Conservation (phyloP, 2,888 invertebrate genomes). For the Drosophila bunnanda region DNA sequence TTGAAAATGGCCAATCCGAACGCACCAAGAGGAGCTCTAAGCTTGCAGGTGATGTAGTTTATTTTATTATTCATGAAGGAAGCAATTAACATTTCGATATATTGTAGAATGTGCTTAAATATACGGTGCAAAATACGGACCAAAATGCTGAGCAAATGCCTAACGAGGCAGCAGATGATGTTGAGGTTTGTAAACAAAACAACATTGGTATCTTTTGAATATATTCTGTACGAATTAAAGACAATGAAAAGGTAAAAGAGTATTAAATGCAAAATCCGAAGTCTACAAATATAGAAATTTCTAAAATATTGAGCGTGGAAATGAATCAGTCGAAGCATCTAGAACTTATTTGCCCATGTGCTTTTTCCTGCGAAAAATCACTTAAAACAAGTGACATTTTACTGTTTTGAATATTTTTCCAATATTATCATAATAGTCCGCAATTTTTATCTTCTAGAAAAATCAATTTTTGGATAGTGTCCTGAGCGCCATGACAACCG, state of each 20-base stretch:
- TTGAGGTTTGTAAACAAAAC: constrained; percentile 36
- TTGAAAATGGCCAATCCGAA: constrained; percentile 28
- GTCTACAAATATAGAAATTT: background rate
- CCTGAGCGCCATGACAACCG: constrained; percentile 53
- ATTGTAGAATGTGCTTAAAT: constrained; percentile 40
- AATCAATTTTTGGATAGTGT: constrained; percentile 52
- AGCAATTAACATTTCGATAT: no score
- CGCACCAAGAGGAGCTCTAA: constrained; percentile 21
- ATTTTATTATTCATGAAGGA: fast-evolving
- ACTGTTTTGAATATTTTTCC: no score
- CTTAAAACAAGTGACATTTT: background rate
- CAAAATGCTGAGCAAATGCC: background rate
- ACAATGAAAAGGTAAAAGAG: background rate
- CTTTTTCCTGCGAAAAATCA: background rate
- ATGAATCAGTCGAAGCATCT: constrained; percentile 27
- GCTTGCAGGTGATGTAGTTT: constrained; percentile 23
- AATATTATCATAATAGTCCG: no score
- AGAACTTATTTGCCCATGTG: constrained; percentile 22
- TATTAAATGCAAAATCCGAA: background rate
- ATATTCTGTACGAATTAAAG: background rate
- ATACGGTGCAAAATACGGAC: constrained; percentile 33
- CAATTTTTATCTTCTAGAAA: constrained; percentile 28
- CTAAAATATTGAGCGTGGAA: background rate
- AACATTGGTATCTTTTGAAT: background rate
- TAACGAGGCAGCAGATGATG: constrained; percentile 24